Conservation (phyloP, 1,140 invertebrate genomes). For the Lordiphosa stackelbergi region DNA sequence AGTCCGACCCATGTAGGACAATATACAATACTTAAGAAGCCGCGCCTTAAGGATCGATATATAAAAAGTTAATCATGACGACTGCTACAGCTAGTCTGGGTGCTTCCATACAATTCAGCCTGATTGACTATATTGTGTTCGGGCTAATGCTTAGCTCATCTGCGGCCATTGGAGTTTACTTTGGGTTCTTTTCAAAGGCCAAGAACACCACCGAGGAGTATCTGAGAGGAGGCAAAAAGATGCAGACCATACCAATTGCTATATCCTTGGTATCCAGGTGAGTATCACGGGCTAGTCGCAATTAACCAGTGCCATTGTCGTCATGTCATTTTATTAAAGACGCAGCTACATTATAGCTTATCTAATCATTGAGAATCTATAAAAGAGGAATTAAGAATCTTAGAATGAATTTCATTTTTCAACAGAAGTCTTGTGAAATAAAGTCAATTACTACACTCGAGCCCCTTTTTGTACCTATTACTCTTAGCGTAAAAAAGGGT, state of each 20-base stretch:
- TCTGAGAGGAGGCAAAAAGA: slow-evolving; percentile 81
- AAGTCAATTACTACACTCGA: slow-evolving; percentile 11
- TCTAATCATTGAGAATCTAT: slow-evolving; percentile 14
- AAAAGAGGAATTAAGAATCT: slow-evolving; percentile 2
- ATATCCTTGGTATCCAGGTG: slow-evolving; percentile 83
- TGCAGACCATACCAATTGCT: slow-evolving; percentile 82
- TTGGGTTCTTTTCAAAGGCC: slow-evolving; percentile 78
- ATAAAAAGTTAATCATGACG: slow-evolving; percentile 21
- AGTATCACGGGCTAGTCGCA: slow-evolving; percentile 13
- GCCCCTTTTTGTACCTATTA: slow-evolving; percentile 12
- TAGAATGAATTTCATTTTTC: slow-evolving; percentile 17
- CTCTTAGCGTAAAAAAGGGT: no score
- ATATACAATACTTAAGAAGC: no score
- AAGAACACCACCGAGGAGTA: slow-evolving; percentile 79
- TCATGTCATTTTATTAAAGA: slow-evolving; percentile 2
- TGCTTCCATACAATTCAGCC: slow-evolving; percentile 72
- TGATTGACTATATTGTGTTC: slow-evolving; percentile 81
- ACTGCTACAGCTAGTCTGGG: slow-evolving; percentile 11
- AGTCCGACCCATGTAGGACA: no score
- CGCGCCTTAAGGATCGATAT: no score
- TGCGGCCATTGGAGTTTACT: slow-evolving; percentile 83
- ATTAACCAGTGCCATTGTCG: slow-evolving; percentile 19
- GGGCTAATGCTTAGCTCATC: slow-evolving; percentile 80
- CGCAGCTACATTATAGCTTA: background rate
- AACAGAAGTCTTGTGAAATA: slow-evolving; percentile 17